Evolutionary conservation across 2,797 vertebrate species (phyloP), one percentile per base, ranked within the genome.

Genomic region (Centroberyx gerrardi): DNA sequence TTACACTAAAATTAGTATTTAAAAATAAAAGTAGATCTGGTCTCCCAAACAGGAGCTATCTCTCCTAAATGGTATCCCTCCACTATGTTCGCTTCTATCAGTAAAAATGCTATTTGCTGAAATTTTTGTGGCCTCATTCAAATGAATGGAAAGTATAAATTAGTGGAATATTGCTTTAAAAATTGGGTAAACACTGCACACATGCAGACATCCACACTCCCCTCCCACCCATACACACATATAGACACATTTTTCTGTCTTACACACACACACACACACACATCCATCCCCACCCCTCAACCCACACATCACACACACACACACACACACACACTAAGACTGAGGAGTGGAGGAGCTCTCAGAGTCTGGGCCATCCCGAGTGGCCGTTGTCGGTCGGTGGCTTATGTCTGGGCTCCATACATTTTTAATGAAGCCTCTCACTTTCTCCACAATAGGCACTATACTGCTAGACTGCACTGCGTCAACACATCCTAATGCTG

Each of bases 401-500:
- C 82, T 89, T 68, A 88, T 88, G 85, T 83, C 86, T 87, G 72
- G 53, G 68, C 82, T 74, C 88, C 93, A 95, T 97, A 88, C 95
- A 97, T 96, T 95, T 96, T 97, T 96, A 95, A 96, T 97, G 93
- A 87, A 84, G 77, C 88, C 91, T 95, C 92, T 94, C 91, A 84
- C 90, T 94, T 95, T 94, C 93, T 92, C 91, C 91, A 90, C 93
- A 90, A 90, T 84, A 73, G 92, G 91, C 91, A 88, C 88, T 93
- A 93, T 93, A 90, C 88, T 60, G 55, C 76, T 33, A 76, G 92
- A 92, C 92, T 92, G 91, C 92, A 94, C 87, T 93, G 90, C 86
- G 77, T 91, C 90, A 90, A 93, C 91, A 94, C 88, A 88, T 88
- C 76, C 88, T 49, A 51, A 81, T 76, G 83, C 73, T 56, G 14